phyloP scores from a whole-genome alignment of 2,113 vertebrate genomes.

The Peromyscus polionotus region DNA sequence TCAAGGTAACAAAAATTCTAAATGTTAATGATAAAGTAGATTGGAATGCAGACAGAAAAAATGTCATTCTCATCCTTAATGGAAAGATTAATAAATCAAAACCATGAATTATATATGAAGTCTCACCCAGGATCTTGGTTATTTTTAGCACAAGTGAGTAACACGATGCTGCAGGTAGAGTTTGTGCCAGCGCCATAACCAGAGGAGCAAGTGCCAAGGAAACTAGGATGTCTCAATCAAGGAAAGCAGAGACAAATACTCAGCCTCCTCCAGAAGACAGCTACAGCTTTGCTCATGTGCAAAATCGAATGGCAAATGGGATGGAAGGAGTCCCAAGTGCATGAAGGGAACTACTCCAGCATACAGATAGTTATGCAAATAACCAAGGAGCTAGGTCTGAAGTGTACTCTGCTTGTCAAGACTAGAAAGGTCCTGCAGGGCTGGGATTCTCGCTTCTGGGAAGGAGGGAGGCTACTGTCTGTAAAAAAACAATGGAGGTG shows the following conservation, averaged over 20 bases:
- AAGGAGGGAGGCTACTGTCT: conserved; percentile 26
- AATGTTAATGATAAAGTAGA: conserved; percentile 64
- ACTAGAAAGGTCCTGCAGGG: conserved; percentile 42
- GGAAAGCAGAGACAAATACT: conserved; percentile 58
- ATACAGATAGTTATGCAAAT: conserved; percentile 70
- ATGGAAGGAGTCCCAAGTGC: conserved; percentile 55
- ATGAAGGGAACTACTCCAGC: conserved; percentile 62
- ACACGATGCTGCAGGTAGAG: conserved; percentile 45
- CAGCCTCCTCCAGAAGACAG: conserved; percentile 54
- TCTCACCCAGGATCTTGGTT: conserved; percentile 72
- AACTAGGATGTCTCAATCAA: conserved; percentile 67
- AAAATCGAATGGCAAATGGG: conserved; percentile 65
- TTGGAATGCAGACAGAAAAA: conserved; percentile 67
- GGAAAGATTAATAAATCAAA: conserved; percentile 80
- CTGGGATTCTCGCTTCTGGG: conserved; percentile 71
- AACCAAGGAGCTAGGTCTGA: background rate
- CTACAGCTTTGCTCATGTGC: conserved; percentile 61
- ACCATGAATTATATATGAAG: conserved; percentile 77
- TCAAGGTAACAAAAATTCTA: conserved; percentile 77
- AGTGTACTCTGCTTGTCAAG: conserved; percentile 61
- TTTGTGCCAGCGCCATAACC: background rate
- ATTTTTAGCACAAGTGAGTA: conserved; percentile 70
- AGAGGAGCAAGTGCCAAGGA: conserved; percentile 41
- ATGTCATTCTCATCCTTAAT: conserved; percentile 80
- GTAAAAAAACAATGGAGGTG: conserved; percentile 39